phyloP scores from a whole-genome alignment of 1,140 invertebrate species.

The Limonius californicus region DNA sequence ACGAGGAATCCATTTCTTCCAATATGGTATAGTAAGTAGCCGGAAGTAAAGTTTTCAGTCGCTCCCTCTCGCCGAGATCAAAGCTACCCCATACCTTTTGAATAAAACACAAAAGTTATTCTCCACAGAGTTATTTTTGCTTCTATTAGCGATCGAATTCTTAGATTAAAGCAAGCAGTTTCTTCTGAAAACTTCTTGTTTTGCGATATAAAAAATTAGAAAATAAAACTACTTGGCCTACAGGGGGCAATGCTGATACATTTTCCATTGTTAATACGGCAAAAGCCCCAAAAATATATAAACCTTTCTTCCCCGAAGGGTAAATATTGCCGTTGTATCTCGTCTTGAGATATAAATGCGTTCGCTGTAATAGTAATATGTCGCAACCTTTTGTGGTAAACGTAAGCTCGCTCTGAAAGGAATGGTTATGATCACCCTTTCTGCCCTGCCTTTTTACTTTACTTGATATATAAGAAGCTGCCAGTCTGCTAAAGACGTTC shows the following conservation, averaged over 20 bases:
- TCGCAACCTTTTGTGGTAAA: not conserved
- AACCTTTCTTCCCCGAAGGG: not conserved
- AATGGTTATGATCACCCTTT: too few relatives aligned
- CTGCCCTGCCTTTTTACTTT: too few relatives aligned
- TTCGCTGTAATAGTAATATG: not conserved
- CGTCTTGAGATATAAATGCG: constrained; percentile 3
- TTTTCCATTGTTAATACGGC: not conserved
- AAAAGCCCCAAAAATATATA: not conserved
- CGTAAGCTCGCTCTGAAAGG: too few relatives aligned
- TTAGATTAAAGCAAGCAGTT: too few relatives aligned
- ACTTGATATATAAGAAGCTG: too few relatives aligned
- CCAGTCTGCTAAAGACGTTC: too few relatives aligned
- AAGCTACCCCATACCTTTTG: not conserved
- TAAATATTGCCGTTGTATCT: not conserved
- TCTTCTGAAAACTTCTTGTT: too few relatives aligned
- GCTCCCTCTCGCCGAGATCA: not conserved
- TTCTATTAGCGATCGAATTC: not conserved
- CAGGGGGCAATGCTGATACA: too few relatives aligned
- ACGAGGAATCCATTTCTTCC: constrained; percentile 12
- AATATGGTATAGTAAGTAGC: constrained; percentile 9
- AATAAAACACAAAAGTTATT: not conserved
- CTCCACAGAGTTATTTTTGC: not conserved
- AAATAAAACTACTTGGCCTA: too few relatives aligned
- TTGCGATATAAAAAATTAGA: too few relatives aligned
- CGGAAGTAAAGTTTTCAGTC: not conserved